Evolutionary conservation across 1,140 invertebrate genomes (phyloP).

Genomic region (Brachionus koreanus): DNA sequence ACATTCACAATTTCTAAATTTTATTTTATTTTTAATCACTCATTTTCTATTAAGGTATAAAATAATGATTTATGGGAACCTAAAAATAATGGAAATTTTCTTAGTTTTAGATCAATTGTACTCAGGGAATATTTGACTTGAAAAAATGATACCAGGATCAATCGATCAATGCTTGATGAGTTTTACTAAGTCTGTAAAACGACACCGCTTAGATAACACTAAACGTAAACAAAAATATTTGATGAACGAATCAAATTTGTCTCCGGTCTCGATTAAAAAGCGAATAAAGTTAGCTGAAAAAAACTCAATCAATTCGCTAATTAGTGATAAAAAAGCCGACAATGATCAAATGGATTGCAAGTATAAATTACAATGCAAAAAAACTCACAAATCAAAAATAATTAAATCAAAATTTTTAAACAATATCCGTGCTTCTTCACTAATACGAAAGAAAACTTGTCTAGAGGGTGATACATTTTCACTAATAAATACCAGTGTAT

Average conservation of each 20-base stretch:
- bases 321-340: not conserved
- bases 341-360: not conserved
- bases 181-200: constrained; percentile 12
- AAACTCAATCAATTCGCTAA: constrained; percentile 10
- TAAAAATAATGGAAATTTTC: not conserved
- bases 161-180: constrained; percentile 26
- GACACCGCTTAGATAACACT: not conserved
- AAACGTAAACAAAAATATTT: constrained; percentile 4
- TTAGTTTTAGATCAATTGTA: constrained; percentile 15
- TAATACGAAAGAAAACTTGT: not conserved
- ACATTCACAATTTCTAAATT: not conserved
- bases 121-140: constrained; percentile 3
- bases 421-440: not conserved
- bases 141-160: constrained; percentile 37
- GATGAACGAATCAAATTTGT: constrained; percentile 29
- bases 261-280: not conserved
- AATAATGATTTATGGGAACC: not conserved
- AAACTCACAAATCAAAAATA: not conserved
- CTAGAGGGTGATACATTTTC: not conserved
- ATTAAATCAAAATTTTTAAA: not conserved
- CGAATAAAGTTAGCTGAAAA: not conserved
- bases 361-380: not conserved
- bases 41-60: not conserved
- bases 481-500: not conserved
- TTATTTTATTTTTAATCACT: not conserved